Evolutionary conservation across 2,888 invertebrate genomes (phyloP).

Genomic region (Vannuccia rotundouncinata): DNA sequence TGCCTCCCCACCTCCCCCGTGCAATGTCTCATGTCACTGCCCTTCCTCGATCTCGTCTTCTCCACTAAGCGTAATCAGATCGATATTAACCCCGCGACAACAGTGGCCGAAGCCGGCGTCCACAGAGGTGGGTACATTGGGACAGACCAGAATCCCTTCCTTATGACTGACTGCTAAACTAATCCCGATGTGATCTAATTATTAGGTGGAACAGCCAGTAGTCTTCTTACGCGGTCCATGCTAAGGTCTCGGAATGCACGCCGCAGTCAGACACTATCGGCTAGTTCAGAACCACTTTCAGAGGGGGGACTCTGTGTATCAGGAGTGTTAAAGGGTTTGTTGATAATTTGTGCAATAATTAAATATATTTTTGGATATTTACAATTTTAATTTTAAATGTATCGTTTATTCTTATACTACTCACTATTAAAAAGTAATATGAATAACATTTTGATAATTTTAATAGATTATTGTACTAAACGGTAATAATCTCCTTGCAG

Average conservation of each 20-base stretch:
- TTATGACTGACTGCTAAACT: too few species aligned
- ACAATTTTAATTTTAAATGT: too few species aligned
- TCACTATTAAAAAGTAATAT: too few species aligned
- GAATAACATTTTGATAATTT: too few species aligned
- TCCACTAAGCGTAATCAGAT: constrained; percentile 60
- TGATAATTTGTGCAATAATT: not conserved
- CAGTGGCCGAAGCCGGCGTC: not conserved
- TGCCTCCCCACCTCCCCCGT: constrained; percentile 89
- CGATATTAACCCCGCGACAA: not conserved
- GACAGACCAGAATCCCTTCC: too few species aligned
- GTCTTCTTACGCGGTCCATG: not conserved
- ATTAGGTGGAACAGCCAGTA: not conserved
- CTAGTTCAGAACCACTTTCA: constrained; percentile 6
- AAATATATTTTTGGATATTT: not conserved
- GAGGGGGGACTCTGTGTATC: constrained; percentile 81
- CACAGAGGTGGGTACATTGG: too few species aligned
- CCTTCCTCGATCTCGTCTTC: constrained; percentile 91
- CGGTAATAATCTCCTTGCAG: too few species aligned
- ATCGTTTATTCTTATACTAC: too few species aligned
- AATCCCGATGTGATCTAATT: too few species aligned
- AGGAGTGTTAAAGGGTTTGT: constrained; percentile 65
- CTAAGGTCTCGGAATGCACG: not conserved
- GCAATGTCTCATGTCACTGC: constrained; percentile 87
- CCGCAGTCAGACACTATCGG: not conserved
- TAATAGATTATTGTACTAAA: too few species aligned